Conservation (phyloP, 2,888 invertebrate genomes). For the Phengaris alcon region DNA sequence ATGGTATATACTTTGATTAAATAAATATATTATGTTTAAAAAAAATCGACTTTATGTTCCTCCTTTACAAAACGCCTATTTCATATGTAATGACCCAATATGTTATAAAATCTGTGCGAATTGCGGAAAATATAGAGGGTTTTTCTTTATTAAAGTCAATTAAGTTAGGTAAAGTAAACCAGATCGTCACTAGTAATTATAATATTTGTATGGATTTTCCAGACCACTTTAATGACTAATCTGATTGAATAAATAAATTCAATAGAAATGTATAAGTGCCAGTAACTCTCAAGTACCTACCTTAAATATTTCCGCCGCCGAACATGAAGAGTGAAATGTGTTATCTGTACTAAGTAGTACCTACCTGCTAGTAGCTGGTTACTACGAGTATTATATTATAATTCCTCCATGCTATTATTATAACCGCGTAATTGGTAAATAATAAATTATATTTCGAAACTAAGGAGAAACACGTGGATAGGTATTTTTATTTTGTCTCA, state of each 20-base stretch:
- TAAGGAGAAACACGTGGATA: not conserved
- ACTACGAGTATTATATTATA: too few species aligned
- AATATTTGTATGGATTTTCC: not conserved
- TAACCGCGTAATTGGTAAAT: not conserved
- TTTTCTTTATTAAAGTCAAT: not conserved
- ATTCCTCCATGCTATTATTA: not conserved
- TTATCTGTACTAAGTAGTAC: slow-evolving; percentile 2
- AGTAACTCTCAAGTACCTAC: not conserved
- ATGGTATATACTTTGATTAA: too few species aligned
- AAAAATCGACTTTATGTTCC: too few species aligned
- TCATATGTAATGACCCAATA: too few species aligned
- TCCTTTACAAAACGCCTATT: too few species aligned
- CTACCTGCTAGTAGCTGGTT: not conserved
- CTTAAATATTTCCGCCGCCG: not conserved
- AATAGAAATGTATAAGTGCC: not conserved
- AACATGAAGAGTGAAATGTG: not conserved
- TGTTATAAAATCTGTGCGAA: not conserved
- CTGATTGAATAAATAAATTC: not conserved
- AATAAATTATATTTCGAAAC: not conserved
- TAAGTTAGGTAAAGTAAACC: not conserved
- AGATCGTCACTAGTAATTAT: not conserved
- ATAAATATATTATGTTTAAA: too few species aligned
- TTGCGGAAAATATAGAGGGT: not conserved
- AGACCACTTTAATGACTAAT: not conserved
- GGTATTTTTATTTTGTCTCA: too few species aligned